Percentiles rank a stretch among this genome's conserved stretches.
Evolutionary conservation across 2,888 invertebrate species (phyloP).

Genomic region (Minunthozetes semirufus): DNA sequence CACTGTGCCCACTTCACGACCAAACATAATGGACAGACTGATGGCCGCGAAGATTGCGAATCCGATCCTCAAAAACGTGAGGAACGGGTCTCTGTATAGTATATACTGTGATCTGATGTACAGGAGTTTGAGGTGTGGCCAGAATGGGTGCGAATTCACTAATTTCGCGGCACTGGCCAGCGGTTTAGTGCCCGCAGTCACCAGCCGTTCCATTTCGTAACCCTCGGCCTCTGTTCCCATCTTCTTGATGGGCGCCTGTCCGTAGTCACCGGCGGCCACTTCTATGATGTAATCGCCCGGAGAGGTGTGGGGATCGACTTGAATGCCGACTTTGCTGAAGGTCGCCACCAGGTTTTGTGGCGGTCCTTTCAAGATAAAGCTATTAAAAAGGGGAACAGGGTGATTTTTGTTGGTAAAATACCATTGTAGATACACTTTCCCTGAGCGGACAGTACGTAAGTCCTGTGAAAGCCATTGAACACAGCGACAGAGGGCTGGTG

Average conservation of each 20-base stretch:
- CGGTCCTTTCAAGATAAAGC: background rate
- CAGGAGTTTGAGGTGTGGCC: background rate
- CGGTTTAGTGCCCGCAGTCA: background rate
- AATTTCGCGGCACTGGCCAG: background rate
- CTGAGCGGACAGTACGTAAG: conserved; percentile 6
- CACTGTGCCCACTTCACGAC: conserved; percentile 17
- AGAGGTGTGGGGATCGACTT: conserved; percentile 24
- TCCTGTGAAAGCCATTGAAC: conserved; percentile 9
- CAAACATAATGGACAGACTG: conserved; percentile 21
- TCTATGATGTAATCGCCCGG: conserved; percentile 36
- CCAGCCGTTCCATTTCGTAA: background rate
- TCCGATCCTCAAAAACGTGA: background rate
- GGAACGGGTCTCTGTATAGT: conserved; percentile 18
- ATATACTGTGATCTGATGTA: background rate
- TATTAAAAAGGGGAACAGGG: background rate
- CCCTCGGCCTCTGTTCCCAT: background rate
- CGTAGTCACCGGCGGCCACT: conserved; percentile 33
- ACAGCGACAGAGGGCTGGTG: conserved; percentile 32
- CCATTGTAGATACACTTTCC: conserved; percentile 29
- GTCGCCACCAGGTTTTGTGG: conserved; percentile 23
- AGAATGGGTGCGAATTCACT: conserved; percentile 25
- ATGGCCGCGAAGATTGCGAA: background rate
- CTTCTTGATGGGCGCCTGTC: conserved; percentile 2
- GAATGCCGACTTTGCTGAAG: background rate
- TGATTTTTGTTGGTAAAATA: background rate